A percentile compares a stretch with the other conserved stretches of the same genome.
Evolutionary conservation across 2,797 vertebrate genomes (phyloP).

Genomic region (Philypnodon macrostomus): DNA sequence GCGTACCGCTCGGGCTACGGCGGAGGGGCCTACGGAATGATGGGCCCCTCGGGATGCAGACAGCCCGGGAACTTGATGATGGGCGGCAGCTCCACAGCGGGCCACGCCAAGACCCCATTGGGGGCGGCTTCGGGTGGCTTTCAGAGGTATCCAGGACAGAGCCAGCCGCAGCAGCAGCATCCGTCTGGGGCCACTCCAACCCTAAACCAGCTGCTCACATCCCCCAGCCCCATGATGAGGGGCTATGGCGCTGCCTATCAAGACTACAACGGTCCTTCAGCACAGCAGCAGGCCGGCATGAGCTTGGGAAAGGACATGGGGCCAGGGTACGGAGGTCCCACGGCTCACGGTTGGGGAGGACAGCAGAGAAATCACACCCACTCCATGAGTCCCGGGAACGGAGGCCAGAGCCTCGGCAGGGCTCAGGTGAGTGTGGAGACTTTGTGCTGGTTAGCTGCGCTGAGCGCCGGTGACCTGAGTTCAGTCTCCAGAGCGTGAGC

Average conservation of each 20-base stretch:
- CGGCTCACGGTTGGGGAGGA: conserved; percentile 85
- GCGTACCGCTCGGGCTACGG: conserved; percentile 83
- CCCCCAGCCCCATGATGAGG: conserved; percentile 93
- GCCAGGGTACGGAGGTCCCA: conserved; percentile 81
- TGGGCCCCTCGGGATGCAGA: conserved; percentile 79
- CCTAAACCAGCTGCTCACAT: conserved; percentile 91
- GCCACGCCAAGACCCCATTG: conserved; percentile 78
- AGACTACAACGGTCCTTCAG: conserved; percentile 82
- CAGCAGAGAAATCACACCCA: conserved; percentile 87
- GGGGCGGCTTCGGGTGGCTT: conserved; percentile 80
- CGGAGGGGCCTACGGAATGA: conserved; percentile 83
- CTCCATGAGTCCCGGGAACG: conserved; percentile 84
- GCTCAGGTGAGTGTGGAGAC: conserved; percentile 82
- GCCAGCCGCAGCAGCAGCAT: conserved; percentile 76
- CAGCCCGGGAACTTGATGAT: conserved; percentile 81
- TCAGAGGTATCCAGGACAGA: conserved; percentile 84
- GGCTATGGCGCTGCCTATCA: conserved; percentile 86
- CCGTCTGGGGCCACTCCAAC: conserved; percentile 91
- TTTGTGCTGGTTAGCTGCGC: conserved; percentile 15
- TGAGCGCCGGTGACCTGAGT: conserved; percentile 13
- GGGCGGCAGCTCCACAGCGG: conserved; percentile 73
- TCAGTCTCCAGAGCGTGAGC: not conserved
- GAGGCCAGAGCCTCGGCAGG: conserved; percentile 80
- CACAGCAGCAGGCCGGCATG: conserved; percentile 76
- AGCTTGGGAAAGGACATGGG: conserved; percentile 86